phyloP scores from a whole-genome alignment of 1,140 invertebrate species.

The Lepidurus apus region DNA sequence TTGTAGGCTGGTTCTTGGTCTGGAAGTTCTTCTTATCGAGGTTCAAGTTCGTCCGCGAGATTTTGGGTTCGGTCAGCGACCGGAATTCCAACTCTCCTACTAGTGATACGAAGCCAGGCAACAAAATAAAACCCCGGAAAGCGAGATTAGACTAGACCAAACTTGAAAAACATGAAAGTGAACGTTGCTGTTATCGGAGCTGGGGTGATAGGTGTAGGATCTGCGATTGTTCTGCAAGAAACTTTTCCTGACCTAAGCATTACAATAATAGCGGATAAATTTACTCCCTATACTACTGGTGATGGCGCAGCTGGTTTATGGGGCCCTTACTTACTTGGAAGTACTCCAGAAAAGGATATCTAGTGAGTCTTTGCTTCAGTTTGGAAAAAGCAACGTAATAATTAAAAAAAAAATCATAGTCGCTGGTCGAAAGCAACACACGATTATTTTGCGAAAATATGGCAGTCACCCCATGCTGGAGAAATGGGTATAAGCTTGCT shows the following conservation, averaged over 20 bases:
- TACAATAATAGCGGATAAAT: constrained; percentile 58
- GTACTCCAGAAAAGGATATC: constrained; percentile 54
- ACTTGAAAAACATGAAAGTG: constrained; percentile 34
- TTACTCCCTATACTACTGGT: constrained; percentile 66
- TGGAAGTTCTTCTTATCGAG: constrained; percentile 83
- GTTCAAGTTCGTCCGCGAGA: constrained; percentile 76
- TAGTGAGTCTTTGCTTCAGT: constrained; percentile 46
- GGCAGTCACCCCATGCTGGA: constrained; percentile 53
- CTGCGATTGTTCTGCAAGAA: constrained; percentile 53
- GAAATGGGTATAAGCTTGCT: constrained; percentile 55
- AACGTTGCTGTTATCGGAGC: constrained; percentile 57
- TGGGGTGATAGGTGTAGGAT: constrained; percentile 56
- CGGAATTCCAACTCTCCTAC: constrained; percentile 2
- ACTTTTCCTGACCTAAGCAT: constrained; percentile 49
- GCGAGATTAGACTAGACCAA: constrained; percentile 19
- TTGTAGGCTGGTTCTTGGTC: constrained; percentile 79
- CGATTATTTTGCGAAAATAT: constrained; percentile 55
- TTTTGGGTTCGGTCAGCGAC: constrained; percentile 52
- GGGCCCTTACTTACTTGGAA: constrained; percentile 59
- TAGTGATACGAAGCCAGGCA: not conserved
- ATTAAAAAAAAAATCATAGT: no score
- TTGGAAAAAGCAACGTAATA: not conserved
- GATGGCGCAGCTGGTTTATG: constrained; percentile 71
- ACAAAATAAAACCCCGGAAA: constrained; percentile 24
- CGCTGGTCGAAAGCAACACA: constrained; percentile 59